Evolutionary conservation across 2,888 invertebrate genomes (phyloP).

Genomic region (Steromphala cineraria): DNA sequence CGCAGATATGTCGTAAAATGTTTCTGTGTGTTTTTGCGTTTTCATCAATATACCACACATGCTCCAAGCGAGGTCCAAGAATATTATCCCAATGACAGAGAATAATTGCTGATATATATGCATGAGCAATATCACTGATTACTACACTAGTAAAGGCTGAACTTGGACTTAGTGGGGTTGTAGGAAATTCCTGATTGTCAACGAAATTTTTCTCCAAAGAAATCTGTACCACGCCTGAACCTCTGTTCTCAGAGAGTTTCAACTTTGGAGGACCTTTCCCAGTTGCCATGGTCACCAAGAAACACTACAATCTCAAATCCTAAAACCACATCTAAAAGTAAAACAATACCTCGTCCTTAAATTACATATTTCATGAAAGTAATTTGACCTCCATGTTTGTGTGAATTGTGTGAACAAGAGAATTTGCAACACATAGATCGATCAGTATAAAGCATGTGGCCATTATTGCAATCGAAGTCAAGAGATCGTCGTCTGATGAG

Average conservation of each 20-base stretch:
- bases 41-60: slow-evolving; percentile 65
- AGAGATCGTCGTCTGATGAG: slow-evolving; percentile 46
- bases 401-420: slow-evolving; percentile 67
- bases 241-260: slow-evolving; percentile 22
- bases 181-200: not conserved
- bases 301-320: too few species aligned
- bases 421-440: slow-evolving; percentile 68
- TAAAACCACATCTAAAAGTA: too few species aligned
- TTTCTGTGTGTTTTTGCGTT: slow-evolving; percentile 42
- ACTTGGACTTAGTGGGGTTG: slow-evolving; percentile 64
- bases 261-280: slow-evolving; percentile 28
- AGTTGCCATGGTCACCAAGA: not conserved
- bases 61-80: slow-evolving; percentile 68
- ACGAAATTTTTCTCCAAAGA: not conserved
- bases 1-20: slow-evolving; percentile 60
- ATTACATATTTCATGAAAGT: slow-evolving; percentile 20
- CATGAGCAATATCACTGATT: slow-evolving; percentile 46
- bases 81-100: slow-evolving; percentile 74
- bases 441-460: slow-evolving; percentile 68
- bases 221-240: slow-evolving; percentile 28
- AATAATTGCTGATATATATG: slow-evolving; percentile 56
- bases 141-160: slow-evolving; percentile 59
- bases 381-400: slow-evolving; percentile 63
- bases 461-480: slow-evolving; percentile 57
- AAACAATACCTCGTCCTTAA: too few species aligned